Evolutionary conservation across 2,797 vertebrate genomes (phyloP).

Genomic region (Gobionotothen gibberifrons): DNA sequence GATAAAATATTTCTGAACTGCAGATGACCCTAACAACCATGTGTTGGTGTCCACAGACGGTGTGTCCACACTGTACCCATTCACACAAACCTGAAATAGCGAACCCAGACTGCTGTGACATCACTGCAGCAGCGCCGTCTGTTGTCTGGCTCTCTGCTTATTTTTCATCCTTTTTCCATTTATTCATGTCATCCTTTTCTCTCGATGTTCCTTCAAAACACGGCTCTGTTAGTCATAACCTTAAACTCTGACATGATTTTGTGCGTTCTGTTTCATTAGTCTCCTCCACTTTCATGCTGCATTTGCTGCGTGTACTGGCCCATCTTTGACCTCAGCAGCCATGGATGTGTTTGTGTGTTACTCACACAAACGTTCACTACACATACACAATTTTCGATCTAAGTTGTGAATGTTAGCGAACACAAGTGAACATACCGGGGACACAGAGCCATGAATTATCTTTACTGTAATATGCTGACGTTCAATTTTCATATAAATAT

Average conservation of each 20-base stretch:
- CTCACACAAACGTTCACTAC: constrained; percentile 42
- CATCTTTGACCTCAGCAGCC: constrained; percentile 56
- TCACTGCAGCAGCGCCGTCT: constrained; percentile 53
- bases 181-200: constrained; percentile 48
- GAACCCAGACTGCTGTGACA: constrained; percentile 67
- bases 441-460: constrained; percentile 18
- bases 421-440: constrained; percentile 61
- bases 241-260: constrained; percentile 34
- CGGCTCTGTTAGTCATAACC: constrained; percentile 1
- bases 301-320: constrained; percentile 47
- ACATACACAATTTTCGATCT: constrained; percentile 51
- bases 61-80: constrained; percentile 72
- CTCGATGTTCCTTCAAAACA: constrained; percentile 48
- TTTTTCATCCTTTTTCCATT: constrained; percentile 55
- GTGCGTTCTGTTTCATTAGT: constrained; percentile 11
- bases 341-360: constrained; percentile 41
- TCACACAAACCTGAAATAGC: constrained; percentile 76
- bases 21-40: constrained; percentile 69
- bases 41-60: constrained; percentile 69
- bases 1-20: constrained; percentile 55
- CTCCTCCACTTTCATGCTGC: constrained; percentile 16
- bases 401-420: constrained; percentile 69
- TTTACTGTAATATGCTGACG: constrained; percentile 16
- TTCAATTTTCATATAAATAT: constrained; percentile 9
- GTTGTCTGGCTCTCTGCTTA: constrained; percentile 47